phyloP scores from a whole-genome alignment of 2,797 vertebrate species.

The Typhlichthys subterraneus region DNA sequence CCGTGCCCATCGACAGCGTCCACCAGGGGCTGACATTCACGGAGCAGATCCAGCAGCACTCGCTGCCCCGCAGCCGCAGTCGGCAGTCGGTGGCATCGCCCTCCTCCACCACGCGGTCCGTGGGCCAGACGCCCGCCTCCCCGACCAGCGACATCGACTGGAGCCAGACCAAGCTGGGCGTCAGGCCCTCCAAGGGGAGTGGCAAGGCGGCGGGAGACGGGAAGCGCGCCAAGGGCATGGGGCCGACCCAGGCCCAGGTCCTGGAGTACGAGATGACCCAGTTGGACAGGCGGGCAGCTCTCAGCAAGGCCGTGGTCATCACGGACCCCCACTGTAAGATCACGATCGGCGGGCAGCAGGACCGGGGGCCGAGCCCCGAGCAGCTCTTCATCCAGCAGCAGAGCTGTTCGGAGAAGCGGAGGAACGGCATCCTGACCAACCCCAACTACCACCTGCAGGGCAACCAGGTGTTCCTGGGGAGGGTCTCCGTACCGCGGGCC shows the following conservation, averaged over 20 bases:
- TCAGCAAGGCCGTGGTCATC: slow-evolving; percentile 83
- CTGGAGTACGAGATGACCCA: slow-evolving; percentile 98
- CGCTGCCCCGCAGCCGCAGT: slow-evolving; percentile 92
- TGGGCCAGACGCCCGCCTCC: slow-evolving; percentile 87
- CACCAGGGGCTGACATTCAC: slow-evolving; percentile 90
- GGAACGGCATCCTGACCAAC: slow-evolving; percentile 98
- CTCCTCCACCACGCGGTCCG: slow-evolving; percentile 90
- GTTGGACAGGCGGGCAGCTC: slow-evolving; percentile 89
- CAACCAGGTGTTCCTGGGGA: slow-evolving; percentile 93
- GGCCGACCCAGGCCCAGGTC: slow-evolving; percentile 85
- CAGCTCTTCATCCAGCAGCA: slow-evolving; percentile 92
- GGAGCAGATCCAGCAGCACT: slow-evolving; percentile 97
- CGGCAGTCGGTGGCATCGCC: slow-evolving; percentile 95
- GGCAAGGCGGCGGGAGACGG: slow-evolving; percentile 85
- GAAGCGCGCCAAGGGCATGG: slow-evolving; percentile 84
- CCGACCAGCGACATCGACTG: slow-evolving; percentile 93
- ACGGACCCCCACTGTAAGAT: slow-evolving; percentile 89
- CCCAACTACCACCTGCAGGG: slow-evolving; percentile 97
- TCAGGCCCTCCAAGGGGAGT: slow-evolving; percentile 86
- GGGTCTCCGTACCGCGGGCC: slow-evolving; percentile 90
- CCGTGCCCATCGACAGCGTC: slow-evolving; percentile 95
- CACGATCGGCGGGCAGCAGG: slow-evolving; percentile 81
- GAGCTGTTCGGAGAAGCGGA: slow-evolving; percentile 89
- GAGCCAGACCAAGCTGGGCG: slow-evolving; percentile 89
- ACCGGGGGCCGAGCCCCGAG: slow-evolving; percentile 85